phyloP scores from a whole-genome alignment of 1,140 invertebrate species.

The Periplaneta americana region DNA sequence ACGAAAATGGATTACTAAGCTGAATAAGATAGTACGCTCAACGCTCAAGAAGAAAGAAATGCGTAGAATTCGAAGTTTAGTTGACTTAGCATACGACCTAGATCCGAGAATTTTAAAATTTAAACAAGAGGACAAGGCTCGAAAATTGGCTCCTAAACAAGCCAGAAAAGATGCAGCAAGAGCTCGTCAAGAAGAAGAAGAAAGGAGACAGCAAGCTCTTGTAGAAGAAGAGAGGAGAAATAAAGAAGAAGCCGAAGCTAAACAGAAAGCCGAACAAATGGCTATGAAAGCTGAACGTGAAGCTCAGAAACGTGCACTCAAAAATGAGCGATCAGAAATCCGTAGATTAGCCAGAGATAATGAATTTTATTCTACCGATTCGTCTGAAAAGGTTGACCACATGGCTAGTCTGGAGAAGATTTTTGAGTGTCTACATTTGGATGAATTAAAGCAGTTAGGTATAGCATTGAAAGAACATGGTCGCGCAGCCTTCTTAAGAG shows the following conservation, averaged over 20 bases:
- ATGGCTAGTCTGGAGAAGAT: constrained; percentile 89
- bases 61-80: constrained; percentile 77
- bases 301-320: constrained; percentile 71
- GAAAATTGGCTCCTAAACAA: constrained; percentile 80
- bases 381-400: constrained; percentile 69
- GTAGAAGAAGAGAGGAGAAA: constrained; percentile 59
- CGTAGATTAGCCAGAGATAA: constrained; percentile 80
- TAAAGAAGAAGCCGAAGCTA: constrained; percentile 77
- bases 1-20: constrained; percentile 94
- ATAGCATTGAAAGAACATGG: constrained; percentile 60
- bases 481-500: constrained; percentile 55
- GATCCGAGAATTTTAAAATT: constrained; percentile 91
- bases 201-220: constrained; percentile 52
- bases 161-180: constrained; percentile 85
- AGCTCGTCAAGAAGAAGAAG: constrained; percentile 78
- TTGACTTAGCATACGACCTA: constrained; percentile 89
- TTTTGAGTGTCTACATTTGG: constrained; percentile 66
- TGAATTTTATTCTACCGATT: constrained; percentile 74
- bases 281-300: constrained; percentile 83
- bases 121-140: constrained; percentile 90
- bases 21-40: constrained; percentile 86
- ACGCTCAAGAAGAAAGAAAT: constrained; percentile 97
- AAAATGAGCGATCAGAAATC: constrained; percentile 81
- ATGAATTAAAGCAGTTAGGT: constrained; percentile 65
- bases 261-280: constrained; percentile 71